Conservation (phyloP, 2,888 invertebrate species). For the Candidula unifasciata region DNA sequence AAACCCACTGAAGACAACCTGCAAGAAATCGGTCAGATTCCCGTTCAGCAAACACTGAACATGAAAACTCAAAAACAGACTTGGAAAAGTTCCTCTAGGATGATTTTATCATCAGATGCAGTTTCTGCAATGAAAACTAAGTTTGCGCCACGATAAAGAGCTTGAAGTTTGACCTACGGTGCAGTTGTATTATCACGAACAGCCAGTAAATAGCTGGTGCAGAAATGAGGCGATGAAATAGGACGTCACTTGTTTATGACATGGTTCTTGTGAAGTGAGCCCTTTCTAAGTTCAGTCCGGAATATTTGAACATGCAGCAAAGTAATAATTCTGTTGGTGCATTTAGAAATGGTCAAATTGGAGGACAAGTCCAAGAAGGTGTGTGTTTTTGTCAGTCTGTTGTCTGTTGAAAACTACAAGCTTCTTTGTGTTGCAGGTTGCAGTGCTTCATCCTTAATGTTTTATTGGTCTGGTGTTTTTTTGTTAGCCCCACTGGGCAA, state of each 20-base stretch:
- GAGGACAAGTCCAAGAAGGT: constrained; percentile 39
- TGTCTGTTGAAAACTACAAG: background rate
- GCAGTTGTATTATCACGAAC: background rate
- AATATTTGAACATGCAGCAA: constrained; percentile 30
- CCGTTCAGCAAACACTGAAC: background rate
- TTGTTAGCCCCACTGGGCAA: no score
- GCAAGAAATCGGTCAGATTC: background rate
- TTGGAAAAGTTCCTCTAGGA: no score
- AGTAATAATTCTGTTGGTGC: constrained; percentile 25
- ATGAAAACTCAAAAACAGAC: background rate
- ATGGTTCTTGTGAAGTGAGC: background rate
- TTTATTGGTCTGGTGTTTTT: no score
- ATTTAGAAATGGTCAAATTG: constrained; percentile 37
- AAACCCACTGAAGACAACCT: background rate
- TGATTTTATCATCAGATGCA: background rate
- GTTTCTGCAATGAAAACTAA: background rate
- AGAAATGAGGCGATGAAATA: no score
- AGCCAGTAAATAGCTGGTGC: no score
- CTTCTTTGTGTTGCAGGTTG: background rate
- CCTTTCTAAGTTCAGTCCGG: background rate
- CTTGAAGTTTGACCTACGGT: background rate
- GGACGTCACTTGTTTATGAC: background rate
- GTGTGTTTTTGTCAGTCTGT: background rate
- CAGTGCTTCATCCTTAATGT: no score
- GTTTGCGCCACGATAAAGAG: background rate